Evolutionary conservation across 2,888 invertebrate genomes (phyloP), one percentile per base, ranked within the genome.

Genomic region (Drosophila nr. medialis): DNA sequence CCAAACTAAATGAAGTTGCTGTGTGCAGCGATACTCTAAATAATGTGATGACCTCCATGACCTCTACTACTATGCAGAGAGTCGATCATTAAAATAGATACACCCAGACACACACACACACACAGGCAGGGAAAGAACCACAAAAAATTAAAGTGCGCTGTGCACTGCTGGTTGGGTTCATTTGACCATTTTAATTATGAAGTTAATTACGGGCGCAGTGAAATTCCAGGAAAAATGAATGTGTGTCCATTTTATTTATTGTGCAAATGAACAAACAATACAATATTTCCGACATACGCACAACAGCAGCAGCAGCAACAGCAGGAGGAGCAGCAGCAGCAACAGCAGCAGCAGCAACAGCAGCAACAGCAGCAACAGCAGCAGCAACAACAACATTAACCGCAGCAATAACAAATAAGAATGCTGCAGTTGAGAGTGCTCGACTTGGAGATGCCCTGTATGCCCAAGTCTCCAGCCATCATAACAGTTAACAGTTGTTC

Each of bases 171-270:
- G 50, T 50, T 40, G 73, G 59, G 81, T 81, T 81, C 78, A 81
- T 81, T 81, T 81, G 75, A 75, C 50, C 81, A 81, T 78, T 78
- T 81, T 81, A 81, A 81, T 81, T 78, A 81, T 81, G 81, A 81
- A 81, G 81, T 81, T 81, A 81, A 81, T 81, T 81, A 81, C 72
- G 75, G 72, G 68, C 68, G 55, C 78, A 77, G 66, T 60, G 42
- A 81, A 81, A 81, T 78, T 81, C 75, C 72, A 56, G 21, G 56
- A 66, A 77, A 72, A 69, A 69, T 64, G 55, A 72, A 69, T 72
- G 67, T 64, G 50, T 80, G 75, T 71, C 50, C 75, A 68, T 75
- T 72, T 78, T 80, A 72, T 75, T 80, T 75, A 79, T 79, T 79
- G 80, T 55, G 36, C 66, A 74, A 69, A 68, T 64, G 60, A 42